Evolutionary conservation across 2,113 vertebrate species (phyloP), one percentile per base, ranked within the genome.

Genomic region (Salminus brasiliensis): DNA sequence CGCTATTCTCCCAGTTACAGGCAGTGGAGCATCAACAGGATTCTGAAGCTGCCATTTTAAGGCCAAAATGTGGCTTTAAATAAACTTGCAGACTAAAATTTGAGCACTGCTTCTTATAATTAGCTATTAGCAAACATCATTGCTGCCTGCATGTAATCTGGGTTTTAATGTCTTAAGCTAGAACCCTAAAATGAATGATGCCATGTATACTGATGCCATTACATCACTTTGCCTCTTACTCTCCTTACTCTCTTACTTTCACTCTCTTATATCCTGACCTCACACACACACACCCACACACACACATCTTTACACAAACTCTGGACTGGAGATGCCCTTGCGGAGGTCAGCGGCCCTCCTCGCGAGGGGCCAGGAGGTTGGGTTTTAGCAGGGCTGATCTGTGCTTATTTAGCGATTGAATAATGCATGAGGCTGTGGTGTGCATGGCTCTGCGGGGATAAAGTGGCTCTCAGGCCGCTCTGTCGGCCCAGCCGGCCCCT

Each of bases 401-500:
- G 45, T 65, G 76, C 85, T 92, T 92, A 88, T 87, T 91, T 88
- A 89, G 84, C 32, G 9, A 78, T 74, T 75, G 89, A 92, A 93
- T 93, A 92, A 92, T 93, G 87, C 86, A 94, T 94, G 83, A 87
- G 84, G 78, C 80, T 85, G 83, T 76, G 49, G 74, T 68, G 10
- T 49, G 60, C 70, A 83, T 83, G 85, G 88, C 86, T 87, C 84
- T 76, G 78, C 81, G 84, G 88, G 91, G 89, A 91, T 93, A 89
- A 92, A 92, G 88, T 88, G 88, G 88, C 89, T 93, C 88, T 91
- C 90, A 89, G 86, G 76, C 85, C 80, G 83, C 85, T 85, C 87
- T 88, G 77, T 85, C 84, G 84, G 88, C 87, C 84, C 83, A 86
- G 84, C 84, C 72, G 34, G 84, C 84, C 78, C 85, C 87, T 47